Conservation (phyloP, 2,113 vertebrate species). For the Neotragus pygmaeus region DNA sequence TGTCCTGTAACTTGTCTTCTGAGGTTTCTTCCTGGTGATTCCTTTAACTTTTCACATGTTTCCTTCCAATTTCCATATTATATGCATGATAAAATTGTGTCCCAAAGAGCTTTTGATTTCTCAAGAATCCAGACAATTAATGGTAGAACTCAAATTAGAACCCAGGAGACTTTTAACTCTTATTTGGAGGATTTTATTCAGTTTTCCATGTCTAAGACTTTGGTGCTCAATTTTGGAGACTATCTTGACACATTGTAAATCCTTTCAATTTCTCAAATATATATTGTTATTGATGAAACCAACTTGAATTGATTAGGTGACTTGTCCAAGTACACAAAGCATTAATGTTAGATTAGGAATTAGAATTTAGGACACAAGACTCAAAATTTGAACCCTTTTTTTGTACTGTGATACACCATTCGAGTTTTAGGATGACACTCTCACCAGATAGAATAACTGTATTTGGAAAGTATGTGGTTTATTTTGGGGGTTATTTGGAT, state of each 20-base stretch:
- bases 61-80: neutral
- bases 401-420: neutral
- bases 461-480: neutral
- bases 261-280: neutral
- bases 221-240: neutral
- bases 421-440: neutral
- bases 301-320: neutral
- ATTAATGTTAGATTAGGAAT: neutral
- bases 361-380: neutral
- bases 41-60: neutral
- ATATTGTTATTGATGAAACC: neutral
- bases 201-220: neutral
- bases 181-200: neutral
- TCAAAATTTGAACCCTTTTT: neutral
- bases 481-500: neutral
- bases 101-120: neutral
- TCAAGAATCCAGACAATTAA: neutral
- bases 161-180: neutral
- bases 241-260: neutral
- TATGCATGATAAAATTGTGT: neutral
- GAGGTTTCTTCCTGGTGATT: neutral
- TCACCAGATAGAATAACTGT: neutral
- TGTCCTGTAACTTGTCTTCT: too few relatives aligned
- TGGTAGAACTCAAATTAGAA: neutral
- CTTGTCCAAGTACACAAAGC: neutral